Evolutionary conservation across 2,113 vertebrate species (phyloP), one percentile per base, ranked within the genome.

Genomic region (Coturnix japonica): DNA sequence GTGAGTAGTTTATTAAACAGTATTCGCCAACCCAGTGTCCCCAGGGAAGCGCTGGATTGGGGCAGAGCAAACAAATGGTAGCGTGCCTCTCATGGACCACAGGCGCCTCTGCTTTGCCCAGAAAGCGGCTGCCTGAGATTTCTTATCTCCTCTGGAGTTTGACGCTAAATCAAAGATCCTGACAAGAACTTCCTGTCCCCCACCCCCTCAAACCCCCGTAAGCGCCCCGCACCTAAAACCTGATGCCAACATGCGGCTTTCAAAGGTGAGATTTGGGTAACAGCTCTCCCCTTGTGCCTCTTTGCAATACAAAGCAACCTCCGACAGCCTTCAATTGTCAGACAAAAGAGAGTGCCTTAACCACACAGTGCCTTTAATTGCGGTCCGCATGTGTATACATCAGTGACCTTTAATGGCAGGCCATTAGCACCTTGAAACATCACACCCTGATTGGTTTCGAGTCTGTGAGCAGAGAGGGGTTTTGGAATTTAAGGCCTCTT

Each of bases 261-360:
- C 91, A 96, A 87, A 94, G 87, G 79, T 93, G 96, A 91, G 84
- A 74, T 39, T 12, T 67, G 69, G 87, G 49, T 95, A 94, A 92
- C 91, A 87, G 85, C 75, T 90, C 92, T 85, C 75, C 61, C 72
- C 61, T 87, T 72, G 65, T 39, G 91, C 54, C 79, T 53, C 85
- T 95, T 91, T 93, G 89, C 92, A 93, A 89, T 91, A 95, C 95
- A 96, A 96, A 96, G 95, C 89, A 91, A 89, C 16, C 75, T 85
- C 95, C 77, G 84, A 89, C 51, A 30, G 26, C 92, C 89, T 82
- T 80, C 93, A 96, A 94, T 77, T 95, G 94, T 73, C 89, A 79
- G 81, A 96, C 94, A 96, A 94, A 96, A 87, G 92, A 94, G 81
- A 65, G 60, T 74, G 64, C 41, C 88, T 94, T 87, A 94, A 78